phyloP scores from a whole-genome alignment of 2,888 invertebrate species.

The Drosophila mercatorum region DNA sequence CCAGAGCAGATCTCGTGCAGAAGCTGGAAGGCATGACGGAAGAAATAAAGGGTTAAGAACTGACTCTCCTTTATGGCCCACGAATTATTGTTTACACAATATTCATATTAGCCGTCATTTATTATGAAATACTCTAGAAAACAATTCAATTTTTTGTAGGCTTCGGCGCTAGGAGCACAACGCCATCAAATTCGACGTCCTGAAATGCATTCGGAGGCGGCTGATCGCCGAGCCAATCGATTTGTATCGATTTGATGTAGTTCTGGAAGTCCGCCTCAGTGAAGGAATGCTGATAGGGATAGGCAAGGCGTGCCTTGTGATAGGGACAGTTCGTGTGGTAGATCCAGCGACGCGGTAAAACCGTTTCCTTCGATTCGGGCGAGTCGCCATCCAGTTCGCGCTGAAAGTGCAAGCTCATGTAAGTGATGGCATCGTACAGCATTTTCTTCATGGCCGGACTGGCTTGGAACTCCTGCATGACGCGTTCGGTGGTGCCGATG shows the following conservation, averaged over 20 bases:
- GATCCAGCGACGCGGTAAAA: conserved; percentile 37
- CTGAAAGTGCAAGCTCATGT: conserved; percentile 22
- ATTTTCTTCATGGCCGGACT: neutral
- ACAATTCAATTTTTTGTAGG: neutral
- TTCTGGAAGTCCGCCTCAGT: conserved; percentile 13
- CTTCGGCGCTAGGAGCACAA: neutral
- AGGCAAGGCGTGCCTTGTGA: conserved; percentile 5
- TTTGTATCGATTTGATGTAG: conserved; percentile 17
- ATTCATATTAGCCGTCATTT: too few species aligned
- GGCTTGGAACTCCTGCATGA: conserved; percentile 24
- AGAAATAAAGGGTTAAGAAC: too few species aligned
- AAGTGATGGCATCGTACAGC: conserved; percentile 25
- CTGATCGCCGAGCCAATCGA: conserved; percentile 12
- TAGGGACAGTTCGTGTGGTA: conserved; percentile 39
- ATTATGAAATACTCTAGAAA: too few species aligned
- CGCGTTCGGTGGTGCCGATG: neutral
- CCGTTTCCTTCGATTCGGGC: neutral
- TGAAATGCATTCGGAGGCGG: neutral
- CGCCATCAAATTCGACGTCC: conserved; percentile 1
- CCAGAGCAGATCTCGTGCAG: too few species aligned
- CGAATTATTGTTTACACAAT: too few species aligned
- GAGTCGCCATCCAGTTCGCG: neutral
- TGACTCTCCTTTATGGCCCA: too few species aligned
- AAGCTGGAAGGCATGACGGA: too few species aligned
- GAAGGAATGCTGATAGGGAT: conserved; percentile 33